These are phyloP conservation scores for Etheostoma spectabile DNA, from an alignment of 2,113 vertebrate genomes.

Conservation along the genomic window DNA sequence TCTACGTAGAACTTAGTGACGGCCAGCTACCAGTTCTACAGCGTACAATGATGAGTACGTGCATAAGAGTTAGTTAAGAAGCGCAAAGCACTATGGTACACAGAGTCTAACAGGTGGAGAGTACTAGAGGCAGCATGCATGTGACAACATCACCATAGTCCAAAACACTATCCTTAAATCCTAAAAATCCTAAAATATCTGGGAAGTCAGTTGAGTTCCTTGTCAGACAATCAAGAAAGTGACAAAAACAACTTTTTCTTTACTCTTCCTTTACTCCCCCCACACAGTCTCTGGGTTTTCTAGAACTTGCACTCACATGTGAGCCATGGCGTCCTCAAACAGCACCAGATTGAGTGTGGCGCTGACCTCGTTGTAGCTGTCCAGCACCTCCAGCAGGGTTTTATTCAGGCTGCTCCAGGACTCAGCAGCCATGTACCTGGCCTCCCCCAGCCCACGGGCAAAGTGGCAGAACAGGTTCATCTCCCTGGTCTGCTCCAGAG, in stretches of 20 bases:
- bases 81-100: no score
- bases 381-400: slow-evolving; percentile 89
- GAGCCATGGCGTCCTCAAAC: slow-evolving; percentile 95
- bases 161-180: no score
- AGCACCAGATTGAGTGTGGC: slow-evolving; percentile 92
- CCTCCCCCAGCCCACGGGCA: slow-evolving; percentile 86
- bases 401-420: slow-evolving; percentile 90
- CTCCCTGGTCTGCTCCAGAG: slow-evolving; percentile 78
- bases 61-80: no score
- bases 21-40: no score
- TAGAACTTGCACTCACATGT: slow-evolving; percentile 87
- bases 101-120: no score
- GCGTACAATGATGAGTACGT: no score
- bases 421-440: slow-evolving; percentile 88
- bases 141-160: no score
- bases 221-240: slow-evolving; percentile 40
- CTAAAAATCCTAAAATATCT: slow-evolving; percentile 47
- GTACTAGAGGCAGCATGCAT: no score
- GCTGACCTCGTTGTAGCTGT: slow-evolving; percentile 93
- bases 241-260: slow-evolving; percentile 23
- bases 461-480: slow-evolving; percentile 95
- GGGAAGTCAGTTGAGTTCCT: slow-evolving; percentile 11
- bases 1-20: no score
- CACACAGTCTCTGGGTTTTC: neutral
- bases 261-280: neutral